Conservation (phyloP, 2,888 invertebrate species). For the Adineta ricciae region DNA sequence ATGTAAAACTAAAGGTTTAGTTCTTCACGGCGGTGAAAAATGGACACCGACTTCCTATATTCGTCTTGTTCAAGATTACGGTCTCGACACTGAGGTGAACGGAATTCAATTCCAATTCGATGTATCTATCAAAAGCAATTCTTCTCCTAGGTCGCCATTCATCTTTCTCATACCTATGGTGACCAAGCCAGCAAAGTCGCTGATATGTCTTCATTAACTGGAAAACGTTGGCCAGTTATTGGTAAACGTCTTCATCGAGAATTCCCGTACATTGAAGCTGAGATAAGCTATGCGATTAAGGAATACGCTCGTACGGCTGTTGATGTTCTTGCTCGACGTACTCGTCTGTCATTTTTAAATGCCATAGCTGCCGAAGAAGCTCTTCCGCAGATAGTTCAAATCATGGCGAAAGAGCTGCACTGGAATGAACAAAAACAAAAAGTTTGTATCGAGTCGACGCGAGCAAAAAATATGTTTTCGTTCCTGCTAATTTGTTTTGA, state of each 20-base stretch:
- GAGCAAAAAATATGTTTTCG: not conserved
- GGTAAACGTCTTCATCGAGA: conserved; percentile 91
- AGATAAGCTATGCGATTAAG: conserved; percentile 72
- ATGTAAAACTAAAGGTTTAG: conserved; percentile 70
- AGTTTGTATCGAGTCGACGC: not conserved
- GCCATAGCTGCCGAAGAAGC: conserved; percentile 92
- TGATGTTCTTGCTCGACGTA: conserved; percentile 86
- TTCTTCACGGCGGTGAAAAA: conserved; percentile 87
- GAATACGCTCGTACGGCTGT: conserved; percentile 93
- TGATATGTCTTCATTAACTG: conserved; percentile 85
- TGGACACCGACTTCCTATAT: conserved; percentile 98
- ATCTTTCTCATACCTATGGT: conserved; percentile 86
- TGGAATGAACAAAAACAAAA: conserved; percentile 67
- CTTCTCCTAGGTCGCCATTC: conserved; percentile 63
- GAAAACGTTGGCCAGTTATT: conserved; percentile 91
- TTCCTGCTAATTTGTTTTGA: not conserved
- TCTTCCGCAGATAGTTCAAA: conserved; percentile 75
- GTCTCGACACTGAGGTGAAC: conserved; percentile 76
- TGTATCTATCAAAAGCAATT: too few relatives aligned
- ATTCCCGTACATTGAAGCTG: conserved; percentile 98
- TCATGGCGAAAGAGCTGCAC: conserved; percentile 88
- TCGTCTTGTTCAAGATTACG: conserved; percentile 92
- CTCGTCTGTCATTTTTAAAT: conserved; percentile 88
- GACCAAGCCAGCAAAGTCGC: conserved; percentile 73
- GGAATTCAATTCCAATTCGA: not conserved